phyloP scores from a whole-genome alignment of 2,113 vertebrate species.

The Athene noctua region DNA sequence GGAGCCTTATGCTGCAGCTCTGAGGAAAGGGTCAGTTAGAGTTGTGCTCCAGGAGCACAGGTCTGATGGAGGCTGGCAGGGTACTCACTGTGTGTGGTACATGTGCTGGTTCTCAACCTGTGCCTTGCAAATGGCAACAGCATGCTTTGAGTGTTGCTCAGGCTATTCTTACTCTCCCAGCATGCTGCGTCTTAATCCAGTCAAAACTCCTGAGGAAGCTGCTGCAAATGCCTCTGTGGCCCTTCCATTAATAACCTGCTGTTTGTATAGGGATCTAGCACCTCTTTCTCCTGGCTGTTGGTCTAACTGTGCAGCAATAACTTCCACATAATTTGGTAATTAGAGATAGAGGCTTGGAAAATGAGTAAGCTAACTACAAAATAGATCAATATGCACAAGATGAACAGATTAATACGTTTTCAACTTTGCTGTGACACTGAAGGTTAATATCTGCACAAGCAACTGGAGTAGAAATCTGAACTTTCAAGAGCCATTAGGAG shows the following conservation, averaged over 20 bases:
- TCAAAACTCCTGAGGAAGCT: background rate
- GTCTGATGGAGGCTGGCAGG: background rate
- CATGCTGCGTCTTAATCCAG: background rate
- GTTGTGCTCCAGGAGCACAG: rapidly evolving
- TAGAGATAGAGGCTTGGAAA: background rate
- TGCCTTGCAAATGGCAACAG: background rate
- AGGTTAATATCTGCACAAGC: background rate
- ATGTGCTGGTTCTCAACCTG: rapidly evolving
- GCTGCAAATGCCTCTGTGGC: background rate
- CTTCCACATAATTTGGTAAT: background rate
- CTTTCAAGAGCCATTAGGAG: background rate
- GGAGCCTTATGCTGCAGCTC: background rate
- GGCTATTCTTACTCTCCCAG: background rate
- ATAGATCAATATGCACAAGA: background rate
- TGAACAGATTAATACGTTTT: background rate
- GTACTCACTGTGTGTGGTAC: rapidly evolving
- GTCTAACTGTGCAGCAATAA: background rate
- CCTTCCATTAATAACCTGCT: background rate
- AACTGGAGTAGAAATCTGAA: background rate
- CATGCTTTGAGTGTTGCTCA: rapidly evolving
- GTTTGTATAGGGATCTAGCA: background rate
- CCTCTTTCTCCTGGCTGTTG: background rate
- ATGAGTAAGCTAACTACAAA: background rate
- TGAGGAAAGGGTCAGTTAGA: background rate
- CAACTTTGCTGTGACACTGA: background rate